Evolutionary conservation across 1,140 invertebrate species (phyloP).

Genomic region (Chelonus insularis): DNA sequence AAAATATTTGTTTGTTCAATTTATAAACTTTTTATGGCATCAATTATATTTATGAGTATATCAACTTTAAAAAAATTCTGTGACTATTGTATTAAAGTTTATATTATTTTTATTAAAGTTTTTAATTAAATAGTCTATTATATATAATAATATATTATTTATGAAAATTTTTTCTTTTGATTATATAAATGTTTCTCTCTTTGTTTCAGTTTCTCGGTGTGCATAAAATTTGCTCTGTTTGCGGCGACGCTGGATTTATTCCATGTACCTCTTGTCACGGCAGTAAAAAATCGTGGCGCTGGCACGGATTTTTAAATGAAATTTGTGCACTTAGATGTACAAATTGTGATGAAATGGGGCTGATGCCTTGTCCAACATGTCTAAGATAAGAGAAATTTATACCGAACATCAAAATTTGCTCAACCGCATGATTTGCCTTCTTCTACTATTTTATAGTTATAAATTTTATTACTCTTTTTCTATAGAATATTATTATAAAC

Average conservation of each 20-base stretch:
- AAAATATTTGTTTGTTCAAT: too few species aligned
- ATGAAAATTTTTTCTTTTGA: too few species aligned
- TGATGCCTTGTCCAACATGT: conserved; percentile 1
- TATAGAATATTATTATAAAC: too few species aligned
- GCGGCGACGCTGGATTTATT: background rate
- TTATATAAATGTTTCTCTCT: too few species aligned
- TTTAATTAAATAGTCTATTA: too few species aligned
- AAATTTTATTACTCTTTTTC: background rate
- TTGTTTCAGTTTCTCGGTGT: background rate
- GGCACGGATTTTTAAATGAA: conserved; percentile 3
- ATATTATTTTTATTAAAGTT: too few species aligned
- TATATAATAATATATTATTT: too few species aligned
- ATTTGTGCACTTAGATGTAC: conserved; percentile 1
- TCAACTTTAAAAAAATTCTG: too few species aligned
- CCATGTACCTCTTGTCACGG: conserved; percentile 2
- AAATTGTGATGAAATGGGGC: background rate
- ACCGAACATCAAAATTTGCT: background rate
- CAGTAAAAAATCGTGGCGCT: background rate
- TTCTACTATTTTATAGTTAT: background rate
- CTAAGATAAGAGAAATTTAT: background rate
- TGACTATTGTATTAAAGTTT: too few species aligned
- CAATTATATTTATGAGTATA: too few species aligned
- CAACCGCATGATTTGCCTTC: background rate
- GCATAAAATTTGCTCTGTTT: background rate
- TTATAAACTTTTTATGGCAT: too few species aligned